phyloP scores from a whole-genome alignment of 1,140 invertebrate species.

The Anoplolepis gracilipes region DNA sequence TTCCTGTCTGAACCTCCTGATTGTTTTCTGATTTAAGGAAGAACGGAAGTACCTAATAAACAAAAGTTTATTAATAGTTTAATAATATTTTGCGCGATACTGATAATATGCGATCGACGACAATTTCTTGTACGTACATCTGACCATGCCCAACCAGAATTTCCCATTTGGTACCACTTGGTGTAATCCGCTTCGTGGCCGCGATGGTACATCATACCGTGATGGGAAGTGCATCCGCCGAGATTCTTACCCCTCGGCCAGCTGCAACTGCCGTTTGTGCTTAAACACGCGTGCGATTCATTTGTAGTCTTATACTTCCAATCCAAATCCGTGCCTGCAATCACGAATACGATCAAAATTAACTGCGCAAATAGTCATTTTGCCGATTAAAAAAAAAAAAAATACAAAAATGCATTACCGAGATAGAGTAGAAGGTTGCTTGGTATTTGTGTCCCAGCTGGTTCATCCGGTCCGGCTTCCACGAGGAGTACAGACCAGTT shows the following conservation, averaged over 20 bases:
- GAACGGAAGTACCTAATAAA: slow-evolving; percentile 85
- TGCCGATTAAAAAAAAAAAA: background rate
- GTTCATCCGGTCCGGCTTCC: slow-evolving; percentile 87
- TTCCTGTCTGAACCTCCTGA: slow-evolving; percentile 84
- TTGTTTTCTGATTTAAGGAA: slow-evolving; percentile 87
- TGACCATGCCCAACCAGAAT: slow-evolving; percentile 88
- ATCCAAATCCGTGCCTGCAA: slow-evolving; percentile 91
- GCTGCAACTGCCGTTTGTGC: slow-evolving; percentile 82
- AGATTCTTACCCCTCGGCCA: slow-evolving; percentile 84
- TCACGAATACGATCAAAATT: background rate
- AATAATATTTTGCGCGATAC: background rate
- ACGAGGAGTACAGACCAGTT: slow-evolving; percentile 85
- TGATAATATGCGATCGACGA: background rate
- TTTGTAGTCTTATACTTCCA: slow-evolving; percentile 96
- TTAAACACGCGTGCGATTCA: slow-evolving; percentile 92
- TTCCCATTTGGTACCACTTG: slow-evolving; percentile 86
- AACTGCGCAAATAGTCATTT: background rate
- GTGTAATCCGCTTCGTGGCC: slow-evolving; percentile 88
- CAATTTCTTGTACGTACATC: slow-evolving; percentile 76
- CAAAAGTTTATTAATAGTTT: background rate
- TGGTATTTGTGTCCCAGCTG: slow-evolving; percentile 79
- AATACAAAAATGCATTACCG: slow-evolving; percentile 61
- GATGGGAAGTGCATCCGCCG: slow-evolving; percentile 88
- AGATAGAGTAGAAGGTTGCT: slow-evolving; percentile 73
- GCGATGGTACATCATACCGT: slow-evolving; percentile 90